These are phyloP conservation scores for Distichodus sexfasciatus DNA, from an alignment of 2,797 vertebrate species.

Conservation along the genomic window DNA sequence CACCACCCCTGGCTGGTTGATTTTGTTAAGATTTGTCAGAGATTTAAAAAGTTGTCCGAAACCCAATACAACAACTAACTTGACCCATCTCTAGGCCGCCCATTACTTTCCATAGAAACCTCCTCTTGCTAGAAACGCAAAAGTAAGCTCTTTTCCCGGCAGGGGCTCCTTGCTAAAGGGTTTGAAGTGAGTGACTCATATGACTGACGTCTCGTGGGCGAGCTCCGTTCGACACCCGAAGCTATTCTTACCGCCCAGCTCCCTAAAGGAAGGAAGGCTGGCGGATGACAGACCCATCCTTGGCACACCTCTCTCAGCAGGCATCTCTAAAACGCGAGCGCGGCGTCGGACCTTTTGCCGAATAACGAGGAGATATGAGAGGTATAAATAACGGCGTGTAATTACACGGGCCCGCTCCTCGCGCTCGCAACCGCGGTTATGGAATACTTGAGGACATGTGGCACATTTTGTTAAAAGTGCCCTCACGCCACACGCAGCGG, in stretches of 20 bases:
- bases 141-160: neutral
- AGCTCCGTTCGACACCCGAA: neutral
- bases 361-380: slow-evolving; percentile 31
- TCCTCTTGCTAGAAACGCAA: too few relatives aligned
- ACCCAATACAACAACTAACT: too few relatives aligned
- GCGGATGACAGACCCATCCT: slow-evolving; percentile 15
- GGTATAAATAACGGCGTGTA: slow-evolving; percentile 41
- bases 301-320: slow-evolving; percentile 8
- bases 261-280: neutral
- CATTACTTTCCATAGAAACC: neutral
- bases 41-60: too few relatives aligned
- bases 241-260: slow-evolving; percentile 3
- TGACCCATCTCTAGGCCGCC: neutral
- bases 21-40: too few relatives aligned
- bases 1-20: too few relatives aligned
- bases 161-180: neutral
- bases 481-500: slow-evolving; percentile 21
- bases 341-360: slow-evolving; percentile 10
- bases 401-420: slow-evolving; percentile 27
- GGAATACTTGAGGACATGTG: slow-evolving; percentile 47
- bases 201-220: slow-evolving; percentile 5
- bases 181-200: neutral
- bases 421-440: slow-evolving; percentile 25
- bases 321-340: slow-evolving; percentile 20
- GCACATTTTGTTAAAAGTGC: slow-evolving; percentile 36